Evolutionary conservation across 2,797 vertebrate genomes (phyloP).

Genomic region (Dendrocincla tyrannina): DNA sequence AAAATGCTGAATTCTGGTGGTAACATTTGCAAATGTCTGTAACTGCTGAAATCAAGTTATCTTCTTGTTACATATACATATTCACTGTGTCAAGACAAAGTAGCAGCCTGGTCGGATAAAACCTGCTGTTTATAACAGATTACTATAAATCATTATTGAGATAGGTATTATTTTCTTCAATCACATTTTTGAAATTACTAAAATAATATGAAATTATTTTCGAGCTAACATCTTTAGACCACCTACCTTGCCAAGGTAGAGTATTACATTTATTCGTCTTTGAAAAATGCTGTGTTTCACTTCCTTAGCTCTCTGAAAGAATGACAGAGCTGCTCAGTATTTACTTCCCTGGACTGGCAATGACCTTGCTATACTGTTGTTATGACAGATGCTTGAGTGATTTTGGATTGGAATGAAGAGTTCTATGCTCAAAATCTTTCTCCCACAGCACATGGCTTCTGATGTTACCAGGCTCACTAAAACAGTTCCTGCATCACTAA

Average conservation of each 20-base stretch:
- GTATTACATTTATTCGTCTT: not conserved
- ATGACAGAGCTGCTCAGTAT: not conserved
- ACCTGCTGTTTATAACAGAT: not conserved
- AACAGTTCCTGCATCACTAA: not conserved
- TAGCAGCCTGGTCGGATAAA: not conserved
- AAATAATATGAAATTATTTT: not conserved
- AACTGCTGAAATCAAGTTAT: not conserved
- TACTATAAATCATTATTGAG: not conserved
- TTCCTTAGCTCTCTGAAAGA: not conserved
- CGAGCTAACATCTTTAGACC: not conserved
- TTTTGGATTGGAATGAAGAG: not conserved
- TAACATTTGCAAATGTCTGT: not conserved
- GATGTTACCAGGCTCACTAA: not conserved
- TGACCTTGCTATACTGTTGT: not conserved
- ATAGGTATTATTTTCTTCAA: not conserved
- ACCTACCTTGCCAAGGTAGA: not conserved
- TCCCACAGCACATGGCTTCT: not conserved
- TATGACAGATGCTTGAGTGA: not conserved
- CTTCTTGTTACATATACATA: not conserved
- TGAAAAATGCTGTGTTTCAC: not conserved
- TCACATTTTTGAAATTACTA: not conserved
- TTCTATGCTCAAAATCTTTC: not conserved
- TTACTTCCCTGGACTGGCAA: not conserved
- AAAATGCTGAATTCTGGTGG: not conserved
- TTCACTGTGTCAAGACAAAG: not conserved